Evolutionary conservation across 2,113 vertebrate species (phyloP).

Genomic region (Brienomyrus longianalis): DNA sequence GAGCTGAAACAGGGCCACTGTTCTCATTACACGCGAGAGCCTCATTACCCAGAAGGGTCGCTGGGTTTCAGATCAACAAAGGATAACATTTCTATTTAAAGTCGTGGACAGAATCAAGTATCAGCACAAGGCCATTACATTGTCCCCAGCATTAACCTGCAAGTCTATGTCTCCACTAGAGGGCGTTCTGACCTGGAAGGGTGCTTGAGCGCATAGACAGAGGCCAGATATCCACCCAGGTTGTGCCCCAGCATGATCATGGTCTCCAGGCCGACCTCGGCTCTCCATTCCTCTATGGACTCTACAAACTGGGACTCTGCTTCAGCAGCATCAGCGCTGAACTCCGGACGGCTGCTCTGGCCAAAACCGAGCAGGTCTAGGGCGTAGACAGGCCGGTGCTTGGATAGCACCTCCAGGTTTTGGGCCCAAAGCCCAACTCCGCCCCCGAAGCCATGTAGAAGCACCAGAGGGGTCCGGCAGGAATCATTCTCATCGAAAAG

Average conservation of each 20-base stretch:
- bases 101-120: not conserved
- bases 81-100: constrained; percentile 10
- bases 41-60: not conserved
- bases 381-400: constrained; percentile 71
- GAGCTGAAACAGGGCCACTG: not conserved
- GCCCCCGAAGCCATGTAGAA: constrained; percentile 87
- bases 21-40: not conserved
- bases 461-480: constrained; percentile 70
- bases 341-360: constrained; percentile 76
- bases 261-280: constrained; percentile 68
- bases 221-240: constrained; percentile 82
- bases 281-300: constrained; percentile 85
- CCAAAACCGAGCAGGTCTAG: constrained; percentile 89
- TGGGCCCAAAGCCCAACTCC: constrained; percentile 86
- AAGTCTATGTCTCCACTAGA: not conserved
- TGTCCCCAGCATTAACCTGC: not conserved
- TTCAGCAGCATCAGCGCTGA: constrained; percentile 63
- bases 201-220: constrained; percentile 80
- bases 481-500: constrained; percentile 59
- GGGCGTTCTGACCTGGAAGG: constrained; percentile 69
- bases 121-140: not conserved
- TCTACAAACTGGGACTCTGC: constrained; percentile 81
- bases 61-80: not conserved
- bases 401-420: constrained; percentile 78
- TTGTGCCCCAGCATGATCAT: constrained; percentile 90